Conservation (phyloP, 1,140 invertebrate species). For the Drosophila lacteicornis region DNA sequence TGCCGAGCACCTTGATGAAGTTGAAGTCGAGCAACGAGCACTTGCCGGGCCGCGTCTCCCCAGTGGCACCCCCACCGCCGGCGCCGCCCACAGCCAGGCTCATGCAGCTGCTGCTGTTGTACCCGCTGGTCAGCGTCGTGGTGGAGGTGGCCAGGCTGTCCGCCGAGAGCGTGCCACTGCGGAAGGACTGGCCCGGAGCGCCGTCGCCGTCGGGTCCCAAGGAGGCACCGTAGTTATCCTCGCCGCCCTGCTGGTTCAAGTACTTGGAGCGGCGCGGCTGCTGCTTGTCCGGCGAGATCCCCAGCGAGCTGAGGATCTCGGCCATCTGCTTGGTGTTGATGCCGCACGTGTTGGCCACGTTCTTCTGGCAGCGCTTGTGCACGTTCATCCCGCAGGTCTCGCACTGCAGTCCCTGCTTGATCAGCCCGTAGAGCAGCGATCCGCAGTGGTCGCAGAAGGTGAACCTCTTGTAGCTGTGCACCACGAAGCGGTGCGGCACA, state of each 20-base stretch:
- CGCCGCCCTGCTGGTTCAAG: conserved; percentile 85
- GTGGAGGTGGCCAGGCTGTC: conserved; percentile 72
- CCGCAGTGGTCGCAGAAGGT: conserved; percentile 99
- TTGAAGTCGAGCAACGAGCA: conserved; percentile 94
- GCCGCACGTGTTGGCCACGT: conserved; percentile 99
- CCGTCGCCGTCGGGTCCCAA: conserved; percentile 63
- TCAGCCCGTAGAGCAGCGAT: conserved; percentile 94
- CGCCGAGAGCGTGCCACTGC: conserved; percentile 64
- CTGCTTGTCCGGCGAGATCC: conserved; percentile 95
- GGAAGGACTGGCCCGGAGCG: conserved; percentile 70
- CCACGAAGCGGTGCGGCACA: conserved; percentile 96
- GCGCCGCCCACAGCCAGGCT: conserved; percentile 49
- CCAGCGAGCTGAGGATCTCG: conserved; percentile 95
- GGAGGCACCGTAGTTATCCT: conserved; percentile 85
- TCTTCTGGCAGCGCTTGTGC: conserved; percentile 99
- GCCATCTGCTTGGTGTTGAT: conserved; percentile 99
- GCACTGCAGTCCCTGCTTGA: conserved; percentile 98
- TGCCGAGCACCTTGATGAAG: conserved; percentile 99
- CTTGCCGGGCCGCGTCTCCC: conserved; percentile 86
- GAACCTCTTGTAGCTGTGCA: conserved; percentile 98
- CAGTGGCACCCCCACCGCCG: conserved; percentile 28
- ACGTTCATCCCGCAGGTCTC: conserved; percentile 99
- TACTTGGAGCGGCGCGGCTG: conserved; percentile 89
- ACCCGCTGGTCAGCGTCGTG: conserved; percentile 71
- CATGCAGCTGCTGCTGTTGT: conserved; percentile 74